A percentile compares a stretch with the other conserved stretches of the same genome.
Evolutionary conservation across 2,113 vertebrate species (phyloP).

Genomic region (Cololabis saira): DNA sequence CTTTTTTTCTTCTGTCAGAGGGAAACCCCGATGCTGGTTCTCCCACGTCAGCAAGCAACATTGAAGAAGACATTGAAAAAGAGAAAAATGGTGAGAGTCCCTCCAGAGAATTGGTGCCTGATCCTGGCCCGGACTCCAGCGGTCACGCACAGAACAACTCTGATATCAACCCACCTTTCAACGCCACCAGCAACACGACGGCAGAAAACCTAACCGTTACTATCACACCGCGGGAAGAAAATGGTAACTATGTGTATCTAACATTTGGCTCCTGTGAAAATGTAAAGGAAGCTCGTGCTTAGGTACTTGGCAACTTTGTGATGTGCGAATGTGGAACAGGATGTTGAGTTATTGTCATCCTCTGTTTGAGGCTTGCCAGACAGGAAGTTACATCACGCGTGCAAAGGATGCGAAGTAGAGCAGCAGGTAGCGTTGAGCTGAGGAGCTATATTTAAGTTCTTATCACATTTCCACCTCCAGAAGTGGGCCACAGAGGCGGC

Average conservation of each 20-base stretch:
- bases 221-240: background rate
- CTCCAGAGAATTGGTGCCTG: background rate
- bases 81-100: background rate
- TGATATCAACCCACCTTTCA: background rate
- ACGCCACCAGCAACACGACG: background rate
- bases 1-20: constrained; percentile 8
- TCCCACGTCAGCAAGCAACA: background rate
- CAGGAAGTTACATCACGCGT: constrained; percentile 17
- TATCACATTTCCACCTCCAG: constrained; percentile 52
- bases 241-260: constrained; percentile 24
- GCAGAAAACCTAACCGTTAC: background rate
- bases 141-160: background rate
- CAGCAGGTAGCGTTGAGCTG: constrained; percentile 34
- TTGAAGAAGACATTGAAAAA: too few relatives aligned
- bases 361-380: constrained; percentile 11
- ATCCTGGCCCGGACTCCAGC: background rate
- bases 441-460: constrained; percentile 62
- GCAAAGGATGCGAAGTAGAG: constrained; percentile 24
- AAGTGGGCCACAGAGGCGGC: constrained; percentile 31
- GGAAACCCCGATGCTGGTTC: background rate
- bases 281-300: background rate
- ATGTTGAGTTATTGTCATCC: constrained; percentile 18
- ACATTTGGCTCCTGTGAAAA: background rate
- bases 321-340: background rate
- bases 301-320: background rate